phyloP scores from a whole-genome alignment of 2,113 vertebrate species.

The Heterotis niloticus region DNA sequence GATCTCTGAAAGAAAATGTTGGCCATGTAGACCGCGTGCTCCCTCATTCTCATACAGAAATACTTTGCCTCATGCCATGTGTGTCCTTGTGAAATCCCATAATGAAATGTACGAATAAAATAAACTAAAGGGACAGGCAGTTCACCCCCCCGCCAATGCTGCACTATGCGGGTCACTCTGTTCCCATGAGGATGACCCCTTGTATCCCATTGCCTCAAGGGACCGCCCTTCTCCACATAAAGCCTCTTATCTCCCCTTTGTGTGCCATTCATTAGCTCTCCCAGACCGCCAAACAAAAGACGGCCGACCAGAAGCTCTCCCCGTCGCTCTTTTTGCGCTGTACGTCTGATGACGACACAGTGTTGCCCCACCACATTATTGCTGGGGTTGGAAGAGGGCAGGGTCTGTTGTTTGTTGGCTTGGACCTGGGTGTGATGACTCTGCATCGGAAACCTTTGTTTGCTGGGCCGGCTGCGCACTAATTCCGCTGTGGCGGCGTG shows the following conservation, averaged over 20 bases:
- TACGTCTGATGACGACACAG: too few species aligned
- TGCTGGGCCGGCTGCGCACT: too few species aligned
- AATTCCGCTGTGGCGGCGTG: too few species aligned
- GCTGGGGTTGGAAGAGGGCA: too few species aligned
- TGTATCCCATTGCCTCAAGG: neutral
- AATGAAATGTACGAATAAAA: neutral
- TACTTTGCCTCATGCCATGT: neutral
- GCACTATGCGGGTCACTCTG: neutral
- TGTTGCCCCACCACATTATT: too few species aligned
- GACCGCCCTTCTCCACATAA: slow-evolving; percentile 4
- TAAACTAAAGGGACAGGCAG: neutral
- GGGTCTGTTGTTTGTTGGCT: too few species aligned
- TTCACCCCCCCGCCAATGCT: neutral
- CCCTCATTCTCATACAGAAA: too few species aligned
- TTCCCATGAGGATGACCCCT: slow-evolving; percentile 19
- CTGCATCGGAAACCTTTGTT: too few species aligned
- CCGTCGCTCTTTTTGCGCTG: neutral
- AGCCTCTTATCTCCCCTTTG: neutral
- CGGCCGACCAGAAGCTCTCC: neutral
- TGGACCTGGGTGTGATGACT: too few species aligned
- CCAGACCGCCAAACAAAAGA: neutral
- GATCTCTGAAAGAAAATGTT: too few species aligned
- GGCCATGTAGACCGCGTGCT: too few species aligned
- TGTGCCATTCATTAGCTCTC: neutral
- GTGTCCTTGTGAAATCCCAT: neutral